Evolutionary conservation across 2,797 vertebrate genomes (phyloP).

Genomic region (Sebastes reedi): DNA sequence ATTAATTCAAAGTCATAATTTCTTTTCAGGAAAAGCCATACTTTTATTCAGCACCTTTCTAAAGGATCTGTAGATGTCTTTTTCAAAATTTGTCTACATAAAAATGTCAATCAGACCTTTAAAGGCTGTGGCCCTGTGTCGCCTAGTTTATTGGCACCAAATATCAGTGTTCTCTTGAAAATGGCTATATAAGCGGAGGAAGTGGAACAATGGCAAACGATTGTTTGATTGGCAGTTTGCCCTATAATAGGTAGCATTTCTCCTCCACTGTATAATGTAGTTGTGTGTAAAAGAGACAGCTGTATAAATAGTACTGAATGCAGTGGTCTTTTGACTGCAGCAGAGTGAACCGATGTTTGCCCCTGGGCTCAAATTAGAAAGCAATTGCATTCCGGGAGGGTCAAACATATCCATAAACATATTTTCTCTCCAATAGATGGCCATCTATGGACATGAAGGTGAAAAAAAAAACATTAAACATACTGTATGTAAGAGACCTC

Average conservation of each 20-base stretch:
- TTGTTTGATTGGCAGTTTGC: slow-evolving; percentile 45
- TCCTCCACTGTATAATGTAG: slow-evolving; percentile 37
- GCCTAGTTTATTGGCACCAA: slow-evolving; percentile 16
- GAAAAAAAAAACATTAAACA: slow-evolving; percentile 38
- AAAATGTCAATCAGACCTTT: no score
- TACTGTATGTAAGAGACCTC: not conserved
- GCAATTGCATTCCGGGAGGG: slow-evolving; percentile 72
- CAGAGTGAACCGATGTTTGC: slow-evolving; percentile 65
- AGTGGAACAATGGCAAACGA: slow-evolving; percentile 50
- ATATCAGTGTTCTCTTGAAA: slow-evolving; percentile 33
- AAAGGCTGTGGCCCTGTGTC: not conserved
- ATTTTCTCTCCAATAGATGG: slow-evolving; percentile 62
- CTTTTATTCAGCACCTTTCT: no score
- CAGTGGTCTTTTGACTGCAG: slow-evolving; percentile 44
- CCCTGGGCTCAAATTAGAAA: slow-evolving; percentile 71
- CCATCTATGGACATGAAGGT: slow-evolving; percentile 69
- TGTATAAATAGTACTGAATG: slow-evolving; percentile 65
- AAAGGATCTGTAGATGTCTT: no score
- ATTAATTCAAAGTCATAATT: no score
- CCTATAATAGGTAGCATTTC: slow-evolving; percentile 51
- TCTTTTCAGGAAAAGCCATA: no score
- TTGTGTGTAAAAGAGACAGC: slow-evolving; percentile 53
- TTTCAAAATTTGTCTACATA: no score
- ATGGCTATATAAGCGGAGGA: slow-evolving; percentile 64
- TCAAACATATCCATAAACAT: slow-evolving; percentile 78